These are phyloP conservation scores for Archegozetes longisetosus DNA, from an alignment of 1,140 invertebrate genomes.

Conservation along the genomic window DNA sequence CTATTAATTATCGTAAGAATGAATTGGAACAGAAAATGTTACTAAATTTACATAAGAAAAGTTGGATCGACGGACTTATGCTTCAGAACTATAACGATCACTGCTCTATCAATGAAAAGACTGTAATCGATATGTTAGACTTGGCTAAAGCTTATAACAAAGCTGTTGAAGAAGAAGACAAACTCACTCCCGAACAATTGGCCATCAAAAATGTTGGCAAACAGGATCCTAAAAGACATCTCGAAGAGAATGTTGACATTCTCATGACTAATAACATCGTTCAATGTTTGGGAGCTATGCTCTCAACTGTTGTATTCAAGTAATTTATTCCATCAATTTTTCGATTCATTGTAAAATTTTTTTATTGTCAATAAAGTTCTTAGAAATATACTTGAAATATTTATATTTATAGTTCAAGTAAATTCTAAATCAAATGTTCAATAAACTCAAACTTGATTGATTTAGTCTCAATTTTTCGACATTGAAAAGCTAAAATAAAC, in stretches of 20 bases:
- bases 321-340: constrained; percentile 30
- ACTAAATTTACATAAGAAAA: constrained; percentile 95
- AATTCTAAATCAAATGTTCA: neutral
- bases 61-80: constrained; percentile 96
- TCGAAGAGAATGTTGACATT: constrained; percentile 94
- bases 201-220: constrained; percentile 99
- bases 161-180: constrained; percentile 96
- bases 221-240: constrained; percentile 98
- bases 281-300: constrained; percentile 94
- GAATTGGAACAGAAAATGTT: constrained; percentile 98
- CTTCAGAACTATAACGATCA: constrained; percentile 89
- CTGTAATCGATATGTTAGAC: constrained; percentile 89
- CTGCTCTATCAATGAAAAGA: constrained; percentile 65
- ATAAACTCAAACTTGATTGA: neutral
- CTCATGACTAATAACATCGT: constrained; percentile 98
- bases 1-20: constrained; percentile 98
- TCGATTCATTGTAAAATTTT: neutral
- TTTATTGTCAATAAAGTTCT: too few relatives aligned
- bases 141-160: constrained; percentile 98
- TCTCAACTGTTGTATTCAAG: constrained; percentile 93
- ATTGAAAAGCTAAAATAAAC: too few relatives aligned
- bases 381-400: too few relatives aligned
- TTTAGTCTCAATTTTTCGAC: neutral
- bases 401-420: neutral
- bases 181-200: constrained; percentile 98